phyloP scores from a whole-genome alignment of 2,797 vertebrate genomes.

The Sternarchorhynchus goeldii region DNA sequence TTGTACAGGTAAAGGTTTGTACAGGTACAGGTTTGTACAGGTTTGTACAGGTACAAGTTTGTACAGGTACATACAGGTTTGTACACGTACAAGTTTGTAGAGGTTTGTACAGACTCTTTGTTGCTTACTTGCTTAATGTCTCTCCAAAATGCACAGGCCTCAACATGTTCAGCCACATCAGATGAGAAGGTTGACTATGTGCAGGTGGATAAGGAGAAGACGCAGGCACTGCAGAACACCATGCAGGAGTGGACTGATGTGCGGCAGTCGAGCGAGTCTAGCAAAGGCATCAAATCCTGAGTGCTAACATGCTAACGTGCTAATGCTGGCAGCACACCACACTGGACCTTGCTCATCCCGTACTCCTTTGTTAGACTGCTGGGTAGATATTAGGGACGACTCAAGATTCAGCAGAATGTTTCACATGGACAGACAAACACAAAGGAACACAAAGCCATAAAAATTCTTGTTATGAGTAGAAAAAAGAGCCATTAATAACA shows the following conservation, averaged over 20 bases:
- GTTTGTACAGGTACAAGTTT: neutral
- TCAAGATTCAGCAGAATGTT: neutral
- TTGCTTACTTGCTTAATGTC: slow-evolving; percentile 19
- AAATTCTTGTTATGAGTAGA: slow-evolving; percentile 30
- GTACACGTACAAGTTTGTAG: neutral
- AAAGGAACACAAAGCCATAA: slow-evolving; percentile 52
- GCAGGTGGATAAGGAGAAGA: slow-evolving; percentile 98
- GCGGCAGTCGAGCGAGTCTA: slow-evolving; percentile 91
- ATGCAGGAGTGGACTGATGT: slow-evolving; percentile 99
- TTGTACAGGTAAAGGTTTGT: too few species aligned
- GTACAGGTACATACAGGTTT: too few species aligned
- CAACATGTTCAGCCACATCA: slow-evolving; percentile 92
- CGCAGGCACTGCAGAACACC: slow-evolving; percentile 94
- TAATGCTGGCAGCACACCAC: slow-evolving; percentile 22
- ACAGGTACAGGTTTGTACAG: neutral
- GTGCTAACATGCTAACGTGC: slow-evolving; percentile 46
- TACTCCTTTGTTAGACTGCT: slow-evolving; percentile 30
- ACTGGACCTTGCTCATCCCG: slow-evolving; percentile 21
- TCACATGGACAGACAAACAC: slow-evolving; percentile 14
- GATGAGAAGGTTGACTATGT: slow-evolving; percentile 99
- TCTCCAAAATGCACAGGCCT: slow-evolving; percentile 77
- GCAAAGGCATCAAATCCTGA: slow-evolving; percentile 86
- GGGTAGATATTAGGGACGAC: slow-evolving; percentile 14
- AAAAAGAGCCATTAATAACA: slow-evolving; percentile 35
- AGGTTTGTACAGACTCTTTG: neutral